Evolutionary conservation across 2,113 vertebrate species (phyloP).

Genomic region (Tretioscincus oriximinensis): DNA sequence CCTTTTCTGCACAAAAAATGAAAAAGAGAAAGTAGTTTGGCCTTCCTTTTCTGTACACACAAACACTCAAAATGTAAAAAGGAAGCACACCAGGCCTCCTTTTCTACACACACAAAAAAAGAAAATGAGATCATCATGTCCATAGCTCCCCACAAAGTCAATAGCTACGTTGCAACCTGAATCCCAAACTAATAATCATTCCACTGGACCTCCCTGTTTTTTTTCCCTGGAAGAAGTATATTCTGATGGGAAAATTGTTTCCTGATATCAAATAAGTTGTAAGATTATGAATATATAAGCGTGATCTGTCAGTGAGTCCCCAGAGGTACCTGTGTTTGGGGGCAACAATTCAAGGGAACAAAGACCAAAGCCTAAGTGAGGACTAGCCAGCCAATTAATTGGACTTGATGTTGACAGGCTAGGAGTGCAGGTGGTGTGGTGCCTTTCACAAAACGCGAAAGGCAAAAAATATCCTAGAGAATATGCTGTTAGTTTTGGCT

Average conservation of each 20-base stretch:
- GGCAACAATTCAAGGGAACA: not conserved
- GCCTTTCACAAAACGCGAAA: constrained; percentile 1
- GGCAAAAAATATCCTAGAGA: constrained; percentile 15
- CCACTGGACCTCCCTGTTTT: constrained; percentile 13
- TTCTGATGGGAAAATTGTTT: not conserved
- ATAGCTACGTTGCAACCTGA: not conserved
- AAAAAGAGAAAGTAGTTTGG: too few species aligned
- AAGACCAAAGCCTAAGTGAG: constrained; percentile 3
- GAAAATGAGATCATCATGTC: not conserved
- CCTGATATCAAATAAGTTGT: constrained; percentile 19
- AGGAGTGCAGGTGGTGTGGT: constrained; percentile 6
- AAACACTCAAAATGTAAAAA: too few species aligned
- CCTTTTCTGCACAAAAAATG: too few species aligned
- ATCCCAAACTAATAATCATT: constrained; percentile 5
- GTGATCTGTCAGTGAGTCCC: not conserved
- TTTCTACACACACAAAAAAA: too few species aligned
- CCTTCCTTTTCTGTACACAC: too few species aligned
- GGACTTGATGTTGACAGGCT: not conserved
- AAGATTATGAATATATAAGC: not conserved
- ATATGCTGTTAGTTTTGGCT: constrained; percentile 27
- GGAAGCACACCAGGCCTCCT: too few species aligned
- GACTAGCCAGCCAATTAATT: constrained; percentile 12
- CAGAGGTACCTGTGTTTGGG: not conserved
- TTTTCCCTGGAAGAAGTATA: not conserved
- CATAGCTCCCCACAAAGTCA: not conserved